A percentile compares a stretch with the other conserved stretches of the same genome.
These are phyloP conservation scores for Gnathonemus echidnorhynchus DNA, from an alignment of 2,113 vertebrate species.

Conservation along the genomic window DNA sequence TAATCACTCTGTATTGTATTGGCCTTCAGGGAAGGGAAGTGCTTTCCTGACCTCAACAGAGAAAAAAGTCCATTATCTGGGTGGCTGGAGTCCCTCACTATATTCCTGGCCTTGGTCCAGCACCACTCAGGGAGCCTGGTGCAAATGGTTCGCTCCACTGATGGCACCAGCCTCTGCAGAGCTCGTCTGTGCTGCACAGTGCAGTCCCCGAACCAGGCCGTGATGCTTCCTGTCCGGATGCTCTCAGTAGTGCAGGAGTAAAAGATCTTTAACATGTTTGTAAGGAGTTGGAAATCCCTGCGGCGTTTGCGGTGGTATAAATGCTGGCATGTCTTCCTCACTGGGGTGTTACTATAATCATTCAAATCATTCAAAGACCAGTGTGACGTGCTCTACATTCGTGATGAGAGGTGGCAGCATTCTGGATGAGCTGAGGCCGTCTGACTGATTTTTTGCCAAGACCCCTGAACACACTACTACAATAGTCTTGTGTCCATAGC, in stretches of 20 bases:
- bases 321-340: not conserved
- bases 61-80: not conserved
- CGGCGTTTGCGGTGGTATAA: too few relatives aligned
- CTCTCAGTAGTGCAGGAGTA: not conserved
- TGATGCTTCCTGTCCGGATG: not conserved
- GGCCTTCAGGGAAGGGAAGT: not conserved
- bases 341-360: not conserved
- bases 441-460: not conserved
- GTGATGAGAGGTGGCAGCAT: too few relatives aligned
- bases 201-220: not conserved
- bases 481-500: not conserved
- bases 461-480: too few relatives aligned
- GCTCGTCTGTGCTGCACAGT: not conserved
- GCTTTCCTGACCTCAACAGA: not conserved
- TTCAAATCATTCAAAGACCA: too few relatives aligned
- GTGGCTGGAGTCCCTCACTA: not conserved
- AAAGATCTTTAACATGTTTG: not conserved
- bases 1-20: not conserved
- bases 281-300: not conserved
- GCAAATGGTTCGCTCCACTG: not conserved
- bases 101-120: too few relatives aligned
- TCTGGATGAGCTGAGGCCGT: too few relatives aligned
- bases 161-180: not conserved
- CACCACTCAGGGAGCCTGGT: not conserved
- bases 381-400: too few relatives aligned